Evolutionary conservation across 2,113 vertebrate genomes (phyloP).

Genomic region (Hucho hucho): DNA sequence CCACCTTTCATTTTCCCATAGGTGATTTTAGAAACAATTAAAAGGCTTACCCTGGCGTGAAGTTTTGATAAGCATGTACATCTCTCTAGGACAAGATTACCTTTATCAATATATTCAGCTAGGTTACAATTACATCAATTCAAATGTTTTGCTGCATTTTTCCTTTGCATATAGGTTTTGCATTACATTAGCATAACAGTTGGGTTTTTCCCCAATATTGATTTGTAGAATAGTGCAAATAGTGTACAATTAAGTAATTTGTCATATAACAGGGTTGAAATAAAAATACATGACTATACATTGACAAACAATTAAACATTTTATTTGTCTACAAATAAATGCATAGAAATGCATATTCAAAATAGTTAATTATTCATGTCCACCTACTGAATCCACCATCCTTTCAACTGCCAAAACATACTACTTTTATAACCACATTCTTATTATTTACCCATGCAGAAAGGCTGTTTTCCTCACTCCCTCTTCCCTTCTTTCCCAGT

Average conservation of each 20-base stretch:
- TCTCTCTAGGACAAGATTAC: too few species aligned
- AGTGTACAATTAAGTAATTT: neutral
- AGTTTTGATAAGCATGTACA: too few species aligned
- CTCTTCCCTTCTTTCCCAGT: slow-evolving; percentile 4
- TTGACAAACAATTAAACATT: slow-evolving; percentile 50
- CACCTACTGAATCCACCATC: slow-evolving; percentile 7
- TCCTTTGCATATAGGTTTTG: neutral
- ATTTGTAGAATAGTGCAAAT: neutral
- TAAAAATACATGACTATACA: neutral
- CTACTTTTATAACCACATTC: neutral
- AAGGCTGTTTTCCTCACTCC: neutral
- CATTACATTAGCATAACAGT: neutral
- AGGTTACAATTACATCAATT: too few species aligned
- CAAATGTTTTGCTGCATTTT: too few species aligned
- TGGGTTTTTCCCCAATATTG: rapidly evolving
- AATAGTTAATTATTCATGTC: slow-evolving; percentile 37
- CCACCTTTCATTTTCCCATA: too few species aligned
- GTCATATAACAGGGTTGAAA: neutral
- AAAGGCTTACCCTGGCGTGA: too few species aligned
- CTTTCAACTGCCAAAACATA: slow-evolving; percentile 7
- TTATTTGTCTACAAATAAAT: slow-evolving; percentile 56
- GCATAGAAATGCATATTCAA: slow-evolving; percentile 30
- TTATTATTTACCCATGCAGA: neutral
- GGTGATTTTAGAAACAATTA: too few species aligned
- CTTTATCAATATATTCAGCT: too few species aligned